phyloP scores from a whole-genome alignment of 2,888 invertebrate species.

The Fragum sueziense region DNA sequence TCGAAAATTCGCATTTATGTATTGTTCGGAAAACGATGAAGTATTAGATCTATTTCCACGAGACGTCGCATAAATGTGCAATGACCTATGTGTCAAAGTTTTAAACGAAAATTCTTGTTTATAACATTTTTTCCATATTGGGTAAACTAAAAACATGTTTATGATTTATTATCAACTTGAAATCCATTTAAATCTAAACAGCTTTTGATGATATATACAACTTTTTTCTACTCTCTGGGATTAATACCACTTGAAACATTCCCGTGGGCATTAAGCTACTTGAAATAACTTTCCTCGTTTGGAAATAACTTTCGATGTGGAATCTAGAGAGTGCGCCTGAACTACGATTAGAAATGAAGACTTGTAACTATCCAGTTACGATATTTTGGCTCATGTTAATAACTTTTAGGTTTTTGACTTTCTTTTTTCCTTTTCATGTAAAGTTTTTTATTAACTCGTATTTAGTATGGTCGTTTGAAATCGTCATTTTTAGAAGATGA shows the following conservation, averaged over 20 bases:
- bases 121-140: background rate
- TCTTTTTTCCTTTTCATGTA: too few relatives aligned
- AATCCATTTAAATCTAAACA: constrained; percentile 10
- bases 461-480: too few relatives aligned
- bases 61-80: background rate
- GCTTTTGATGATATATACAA: background rate
- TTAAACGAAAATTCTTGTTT: background rate
- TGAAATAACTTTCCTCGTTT: background rate
- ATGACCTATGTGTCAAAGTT: background rate
- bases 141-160: background rate
- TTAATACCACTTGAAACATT: constrained; percentile 8
- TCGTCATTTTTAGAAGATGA: too few relatives aligned
- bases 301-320: background rate
- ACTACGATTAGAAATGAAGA: background rate
- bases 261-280: constrained; percentile 11
- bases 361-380: too few relatives aligned
- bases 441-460: too few relatives aligned
- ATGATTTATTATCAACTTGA: constrained; percentile 13
- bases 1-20: too few relatives aligned
- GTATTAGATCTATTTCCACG: background rate
- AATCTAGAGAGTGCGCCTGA: background rate
- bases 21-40: too few relatives aligned
- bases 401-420: too few relatives aligned
- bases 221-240: constrained; percentile 13
- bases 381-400: too few relatives aligned